Evolutionary conservation across 1,140 invertebrate genomes (phyloP), one percentile per base, ranked within the genome.

Genomic region (Brachionus asplanchnoidis): DNA sequence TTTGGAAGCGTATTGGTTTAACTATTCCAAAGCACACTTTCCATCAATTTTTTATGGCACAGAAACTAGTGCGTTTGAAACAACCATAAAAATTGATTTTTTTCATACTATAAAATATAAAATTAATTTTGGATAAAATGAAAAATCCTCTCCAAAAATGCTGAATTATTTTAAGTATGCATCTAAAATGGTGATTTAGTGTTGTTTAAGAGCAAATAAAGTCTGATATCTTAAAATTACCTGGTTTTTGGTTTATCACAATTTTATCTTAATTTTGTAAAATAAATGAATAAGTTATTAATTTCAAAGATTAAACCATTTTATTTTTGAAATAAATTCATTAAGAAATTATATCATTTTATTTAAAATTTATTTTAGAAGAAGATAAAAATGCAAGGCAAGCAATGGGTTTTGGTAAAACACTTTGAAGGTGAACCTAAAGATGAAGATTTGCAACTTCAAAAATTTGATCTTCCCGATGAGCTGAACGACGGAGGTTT

Each of bases 381-480:
- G 32, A 28, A 50, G 44, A 56, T 9, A 82, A 85, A 86, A 90
- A 89, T 92, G 2, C 90, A 88, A 75, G 90, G 91, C 12, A 91
- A 90, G 86, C 92, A 92, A 88, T 93, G 91, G 86, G 88, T 93
- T 20, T 86, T 93, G 14, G 91, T 88, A 0, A 92, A 92, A 86
- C 90, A 92, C 86, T 93, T 93, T 87, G 88, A 92, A 85, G 92
- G 92, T 1, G 91, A 92, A 85, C 93, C 93, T 11, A 93, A 93
- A 86, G 88, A 88, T 56, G 90, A 89, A 26, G 92, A 94, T 88
- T 91, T 94, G 50, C 88, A 91, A 87, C 88, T 94, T 23, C 90
- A 92, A 0, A 92, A 93, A 87, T 92, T 93, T 87, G 91, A 92
- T 84, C 85, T 93, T 36, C 92, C 82, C 9, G 82, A 84, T 53